These are phyloP conservation scores for Nannobrachium achirus DNA, from an alignment of 2,113 vertebrate species.

Conservation along the genomic window DNA sequence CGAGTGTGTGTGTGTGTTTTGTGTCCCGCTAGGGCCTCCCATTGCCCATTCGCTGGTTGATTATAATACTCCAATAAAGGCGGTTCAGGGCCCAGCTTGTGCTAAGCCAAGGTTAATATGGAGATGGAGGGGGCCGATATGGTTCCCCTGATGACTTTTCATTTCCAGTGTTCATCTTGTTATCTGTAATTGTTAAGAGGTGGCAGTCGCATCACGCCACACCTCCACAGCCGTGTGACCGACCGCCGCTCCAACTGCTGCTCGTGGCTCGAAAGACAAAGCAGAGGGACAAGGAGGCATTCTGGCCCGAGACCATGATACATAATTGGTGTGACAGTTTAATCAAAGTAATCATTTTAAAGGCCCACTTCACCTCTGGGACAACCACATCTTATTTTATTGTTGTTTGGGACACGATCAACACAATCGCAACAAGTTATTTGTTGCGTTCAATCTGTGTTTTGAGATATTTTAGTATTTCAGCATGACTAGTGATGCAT, in stretches of 20 bases:
- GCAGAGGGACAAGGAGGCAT: not conserved
- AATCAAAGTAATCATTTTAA: too few relatives aligned
- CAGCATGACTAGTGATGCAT: too few relatives aligned
- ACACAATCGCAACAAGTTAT: too few relatives aligned
- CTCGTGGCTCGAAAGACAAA: conserved; percentile 34
- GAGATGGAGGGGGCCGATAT: conserved; percentile 62
- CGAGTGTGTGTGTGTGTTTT: too few relatives aligned
- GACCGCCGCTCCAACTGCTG: conserved; percentile 58
- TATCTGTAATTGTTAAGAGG: conserved; percentile 78
- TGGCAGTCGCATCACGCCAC: conserved; percentile 20
- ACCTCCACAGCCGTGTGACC: conserved; percentile 57
- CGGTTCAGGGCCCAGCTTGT: conserved; percentile 13
- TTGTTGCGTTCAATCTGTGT: too few relatives aligned
- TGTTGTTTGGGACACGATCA: too few relatives aligned
- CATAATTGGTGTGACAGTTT: too few relatives aligned
- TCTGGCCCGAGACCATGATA: too few relatives aligned
- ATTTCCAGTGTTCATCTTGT: conserved; percentile 76
- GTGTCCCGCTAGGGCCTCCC: not conserved
- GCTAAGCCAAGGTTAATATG: conserved; percentile 72
- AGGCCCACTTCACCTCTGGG: too few relatives aligned
- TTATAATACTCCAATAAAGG: conserved; percentile 51
- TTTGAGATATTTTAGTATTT: too few relatives aligned
- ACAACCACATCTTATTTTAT: too few relatives aligned
- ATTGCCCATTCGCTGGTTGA: conserved; percentile 14
- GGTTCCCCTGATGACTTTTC: conserved; percentile 71